Base-by-base conservation (phyloP, 1,140 invertebrate species). In the Drosophila pandora region DNA sequence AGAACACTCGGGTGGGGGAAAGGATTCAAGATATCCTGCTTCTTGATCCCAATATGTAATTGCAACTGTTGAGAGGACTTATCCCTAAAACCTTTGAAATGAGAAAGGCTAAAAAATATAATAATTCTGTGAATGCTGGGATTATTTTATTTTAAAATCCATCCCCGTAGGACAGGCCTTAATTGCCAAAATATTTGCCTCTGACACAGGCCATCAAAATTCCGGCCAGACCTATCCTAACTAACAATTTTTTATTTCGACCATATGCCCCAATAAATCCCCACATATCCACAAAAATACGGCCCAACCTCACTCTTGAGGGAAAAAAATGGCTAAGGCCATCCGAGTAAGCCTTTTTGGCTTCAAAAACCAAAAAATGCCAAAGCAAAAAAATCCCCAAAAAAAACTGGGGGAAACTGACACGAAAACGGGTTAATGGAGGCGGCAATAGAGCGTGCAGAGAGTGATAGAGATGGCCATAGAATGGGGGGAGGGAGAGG, bases 341-440 rank as follows among this genome's bases (percentile, higher is more conserved):
- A 85, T 73, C 63, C 63, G 71, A 76, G 47, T 47, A 63, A 63
- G 60, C 64, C 43, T 64, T 69, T 77, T 76, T 65, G 48, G 68
- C 57, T 85, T 81, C 61, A 77, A 77, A 80, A 80, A 61, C 64
- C 73, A 28, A 60, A 69, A 85, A 80, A 76, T 65, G 32, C 55
- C 54, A 68, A 7, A 43, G 58, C 68, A 63, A 76, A 81, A 61
- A 52, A 23, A 43, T 2, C 37, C 28, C n/a, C 30, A 30, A 9
- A 25, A n/a, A 43, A 39, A 69, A 57, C 55, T 39, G 28, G 52
- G 41, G 54, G 48, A 57, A 67, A 21, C 53, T 53, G 60, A 52
- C 73, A 85, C 65, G 71, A 65, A 85, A 87, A 88, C 78, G 78
- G 82, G 82, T 87, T 85, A 85, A 82, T 85, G 73, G 82, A 76